Conservation (phyloP, 2,113 vertebrate species). For the Acinonyx jubatus region DNA sequence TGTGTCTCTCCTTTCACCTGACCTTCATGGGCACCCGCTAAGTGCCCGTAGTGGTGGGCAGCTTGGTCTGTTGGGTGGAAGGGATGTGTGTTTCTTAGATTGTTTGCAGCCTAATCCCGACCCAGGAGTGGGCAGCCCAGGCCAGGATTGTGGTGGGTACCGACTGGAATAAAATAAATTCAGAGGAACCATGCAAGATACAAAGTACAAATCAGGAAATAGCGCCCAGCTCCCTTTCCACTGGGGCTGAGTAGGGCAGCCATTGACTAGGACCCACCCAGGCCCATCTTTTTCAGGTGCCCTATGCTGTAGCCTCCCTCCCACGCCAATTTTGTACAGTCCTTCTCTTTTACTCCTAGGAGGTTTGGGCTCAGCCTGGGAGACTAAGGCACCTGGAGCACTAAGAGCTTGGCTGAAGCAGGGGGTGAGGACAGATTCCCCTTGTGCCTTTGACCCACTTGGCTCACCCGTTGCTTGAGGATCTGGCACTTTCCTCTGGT, state of each 20-base stretch:
- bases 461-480: not conserved
- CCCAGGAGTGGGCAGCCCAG: not conserved
- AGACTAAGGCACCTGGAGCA: not conserved
- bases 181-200: not conserved
- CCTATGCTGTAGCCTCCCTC: not conserved
- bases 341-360: not conserved
- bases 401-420: not conserved
- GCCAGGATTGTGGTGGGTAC: not conserved
- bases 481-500: not conserved
- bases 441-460: not conserved
- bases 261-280: not conserved
- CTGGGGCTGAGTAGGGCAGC: not conserved
- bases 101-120: not conserved
- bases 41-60: not conserved
- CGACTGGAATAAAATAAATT: not conserved
- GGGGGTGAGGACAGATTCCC: not conserved
- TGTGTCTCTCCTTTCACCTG: constrained; percentile 66
- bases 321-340: not conserved
- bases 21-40: not conserved
- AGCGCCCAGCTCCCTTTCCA: not conserved
- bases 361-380: not conserved
- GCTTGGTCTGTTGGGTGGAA: not conserved
- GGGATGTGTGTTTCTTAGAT: constrained; percentile 35
- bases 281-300: not conserved
- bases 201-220: not conserved